Evolutionary conservation across 2,797 vertebrate species (phyloP), one percentile per base, ranked within the genome.

Genomic region (Chelon auratus): DNA sequence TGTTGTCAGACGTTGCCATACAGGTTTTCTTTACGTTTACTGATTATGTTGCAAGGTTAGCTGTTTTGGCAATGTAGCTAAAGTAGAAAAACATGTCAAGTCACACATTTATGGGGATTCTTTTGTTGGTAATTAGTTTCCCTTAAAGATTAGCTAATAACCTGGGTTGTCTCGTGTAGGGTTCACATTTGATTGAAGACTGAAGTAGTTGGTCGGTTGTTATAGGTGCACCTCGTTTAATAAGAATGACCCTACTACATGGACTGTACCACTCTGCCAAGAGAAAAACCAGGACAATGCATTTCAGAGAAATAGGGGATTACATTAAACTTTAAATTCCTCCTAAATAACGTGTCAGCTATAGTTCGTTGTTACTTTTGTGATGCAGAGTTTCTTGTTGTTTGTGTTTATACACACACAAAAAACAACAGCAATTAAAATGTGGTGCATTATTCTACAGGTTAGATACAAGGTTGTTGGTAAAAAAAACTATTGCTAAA

Each of bases 11-110:
- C 17, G 7, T 8, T n/a, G 48, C 1, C 11, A 9, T 5, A 18
- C 58, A 42, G n/a, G 62, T 71, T 77, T 40, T 62, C 30, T 18
- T 20, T 13, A 62, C 15, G 3, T 57, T 54, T 33, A 9, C 2
- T 12, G 51, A 15, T 36, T 68, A 66, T 9, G 36, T 5, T 69
- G 43, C 52, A 70, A 30, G 60, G 56, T 30, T 58, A 15, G 56
- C 51, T 7, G 6, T 68, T 36, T 36, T 9, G 12, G 5, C 8
- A 73, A 50, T 60, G 55, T 1, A 24, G 43, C 14, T 45, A 17
- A 66, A 67, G 30, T 5, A 33, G 55, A 12, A 30, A 57, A 68
- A 66, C 43, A 45, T 48, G 42, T 67, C 26, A 36, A 56, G 47
- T 1, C 3, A 18, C 5, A 14, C 3, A 11, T 36, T 60, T 57